Percentiles rank a stretch among this genome's conserved stretches.
These are phyloP conservation scores for Channallabes apus DNA, from an alignment of 2,797 vertebrate species.

Conservation along the genomic window DNA sequence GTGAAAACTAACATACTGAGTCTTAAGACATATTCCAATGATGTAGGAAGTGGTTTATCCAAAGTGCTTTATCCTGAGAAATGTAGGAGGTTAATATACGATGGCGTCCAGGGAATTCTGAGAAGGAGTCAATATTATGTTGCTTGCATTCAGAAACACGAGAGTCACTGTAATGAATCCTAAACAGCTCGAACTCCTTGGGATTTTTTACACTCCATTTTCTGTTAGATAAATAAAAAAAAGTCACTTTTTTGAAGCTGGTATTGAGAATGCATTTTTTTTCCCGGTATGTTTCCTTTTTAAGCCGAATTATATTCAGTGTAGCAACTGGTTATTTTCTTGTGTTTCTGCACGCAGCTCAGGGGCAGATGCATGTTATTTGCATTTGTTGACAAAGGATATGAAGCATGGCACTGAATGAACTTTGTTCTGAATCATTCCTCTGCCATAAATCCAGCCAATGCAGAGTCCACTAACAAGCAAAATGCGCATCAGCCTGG, in stretches of 20 bases:
- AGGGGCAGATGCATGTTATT: not conserved
- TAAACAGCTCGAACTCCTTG: conserved; percentile 40
- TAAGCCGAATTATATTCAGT: conserved; percentile 19
- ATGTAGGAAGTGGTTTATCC: conserved; percentile 53
- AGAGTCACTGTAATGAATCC: conserved; percentile 49
- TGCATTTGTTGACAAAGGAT: not conserved
- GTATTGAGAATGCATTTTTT: not conserved
- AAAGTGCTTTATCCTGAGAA: conserved; percentile 51
- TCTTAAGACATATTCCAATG: conserved; percentile 42
- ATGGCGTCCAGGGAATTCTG: conserved; percentile 51
- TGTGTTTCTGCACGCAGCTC: not conserved
- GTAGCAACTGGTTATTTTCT: not conserved
- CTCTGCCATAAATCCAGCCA: not conserved
- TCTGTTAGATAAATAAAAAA: conserved; percentile 15
- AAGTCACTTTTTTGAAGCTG: conserved; percentile 2
- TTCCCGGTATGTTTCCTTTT: not conserved
- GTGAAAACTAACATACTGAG: conserved; percentile 33
- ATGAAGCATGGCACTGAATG: not conserved
- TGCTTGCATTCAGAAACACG: conserved; percentile 44
- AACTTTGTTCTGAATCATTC: not conserved
- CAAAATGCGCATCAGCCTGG: not conserved
- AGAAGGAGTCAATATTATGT: conserved; percentile 54
- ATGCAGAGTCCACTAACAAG: not conserved
- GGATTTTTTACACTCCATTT: not conserved
- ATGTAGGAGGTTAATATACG: conserved; percentile 57